These are phyloP conservation scores for Fistularia tabacaria DNA, from an alignment of 2,797 vertebrate genomes.

Conservation along the genomic window DNA sequence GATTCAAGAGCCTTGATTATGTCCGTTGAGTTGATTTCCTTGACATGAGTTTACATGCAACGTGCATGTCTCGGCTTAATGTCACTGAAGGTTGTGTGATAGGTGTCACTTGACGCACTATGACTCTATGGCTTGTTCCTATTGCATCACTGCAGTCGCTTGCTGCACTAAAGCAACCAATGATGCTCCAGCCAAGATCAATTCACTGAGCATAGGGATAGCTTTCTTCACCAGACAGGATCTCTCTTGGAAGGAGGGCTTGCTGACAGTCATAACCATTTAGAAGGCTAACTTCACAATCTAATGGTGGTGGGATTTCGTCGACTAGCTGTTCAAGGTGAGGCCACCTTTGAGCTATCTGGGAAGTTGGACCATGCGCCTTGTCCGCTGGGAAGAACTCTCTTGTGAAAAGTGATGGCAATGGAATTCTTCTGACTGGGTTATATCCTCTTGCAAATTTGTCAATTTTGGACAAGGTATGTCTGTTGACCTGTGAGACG, in stretches of 20 bases:
- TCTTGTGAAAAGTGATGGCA: not conserved
- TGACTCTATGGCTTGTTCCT: no score
- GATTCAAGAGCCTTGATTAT: no score
- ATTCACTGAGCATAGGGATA: no score
- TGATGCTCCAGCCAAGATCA: no score
- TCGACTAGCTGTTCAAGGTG: conserved; percentile 27
- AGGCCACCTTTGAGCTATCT: conserved; percentile 13
- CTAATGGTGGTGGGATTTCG: conserved; percentile 19
- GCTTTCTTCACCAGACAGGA: conserved; percentile 1
- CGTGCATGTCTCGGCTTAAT: no score
- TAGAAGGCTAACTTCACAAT: conserved; percentile 13
- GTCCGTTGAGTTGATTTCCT: no score
- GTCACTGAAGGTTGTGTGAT: no score
- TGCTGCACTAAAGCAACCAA: no score
- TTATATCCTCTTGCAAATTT: not conserved
- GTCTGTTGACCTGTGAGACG: not conserved
- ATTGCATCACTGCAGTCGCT: no score
- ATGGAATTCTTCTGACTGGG: not conserved
- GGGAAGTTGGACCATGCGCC: not conserved
- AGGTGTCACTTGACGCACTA: no score
- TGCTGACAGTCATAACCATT: conserved; percentile 23
- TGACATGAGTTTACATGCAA: no score
- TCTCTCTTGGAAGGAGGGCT: conserved; percentile 26
- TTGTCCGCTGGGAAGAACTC: not conserved
- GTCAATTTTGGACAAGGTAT: not conserved